Evolutionary conservation across 2,888 invertebrate species (phyloP).

Genomic region (Steinernema scapterisci): DNA sequence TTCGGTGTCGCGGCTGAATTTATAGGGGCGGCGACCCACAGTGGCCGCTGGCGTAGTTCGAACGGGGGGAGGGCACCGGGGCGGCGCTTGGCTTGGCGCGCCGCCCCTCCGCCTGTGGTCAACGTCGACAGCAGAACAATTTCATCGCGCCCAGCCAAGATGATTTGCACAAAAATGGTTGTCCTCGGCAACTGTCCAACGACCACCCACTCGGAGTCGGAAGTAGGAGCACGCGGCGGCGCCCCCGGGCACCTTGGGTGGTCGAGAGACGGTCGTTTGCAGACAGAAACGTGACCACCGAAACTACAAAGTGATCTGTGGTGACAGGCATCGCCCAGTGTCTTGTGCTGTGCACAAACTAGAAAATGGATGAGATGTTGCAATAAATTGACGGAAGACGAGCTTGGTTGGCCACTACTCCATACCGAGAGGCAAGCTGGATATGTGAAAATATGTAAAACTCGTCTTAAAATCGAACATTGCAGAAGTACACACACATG

Average conservation of each 20-base stretch:
- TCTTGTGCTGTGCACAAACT: too few species aligned
- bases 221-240: neutral
- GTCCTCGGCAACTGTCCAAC: slow-evolving; percentile 10
- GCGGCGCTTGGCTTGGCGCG: neutral
- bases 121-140: slow-evolving; percentile 7
- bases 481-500: too few species aligned
- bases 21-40: slow-evolving; percentile 27
- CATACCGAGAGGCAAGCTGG: too few species aligned
- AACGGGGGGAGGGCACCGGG: slow-evolving; percentile 18
- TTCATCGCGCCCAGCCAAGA: slow-evolving; percentile 5
- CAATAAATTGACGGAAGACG: too few species aligned
- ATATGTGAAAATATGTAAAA: too few species aligned
- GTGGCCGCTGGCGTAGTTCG: slow-evolving; percentile 27
- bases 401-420: too few species aligned
- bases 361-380: too few species aligned
- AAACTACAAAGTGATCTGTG: too few species aligned
- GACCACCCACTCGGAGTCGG: slow-evolving; percentile 2
- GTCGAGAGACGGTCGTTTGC: neutral
- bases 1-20: slow-evolving; percentile 26
- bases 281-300: neutral
- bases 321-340: too few species aligned
- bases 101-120: slow-evolving; percentile 17
- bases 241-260: neutral
- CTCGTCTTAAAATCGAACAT: too few species aligned
- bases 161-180: slow-evolving; percentile 26